Evolutionary conservation across 37 sponge, comb jelly and placozoan species (phyloP).

Genomic region (Eunapius fragilis): DNA sequence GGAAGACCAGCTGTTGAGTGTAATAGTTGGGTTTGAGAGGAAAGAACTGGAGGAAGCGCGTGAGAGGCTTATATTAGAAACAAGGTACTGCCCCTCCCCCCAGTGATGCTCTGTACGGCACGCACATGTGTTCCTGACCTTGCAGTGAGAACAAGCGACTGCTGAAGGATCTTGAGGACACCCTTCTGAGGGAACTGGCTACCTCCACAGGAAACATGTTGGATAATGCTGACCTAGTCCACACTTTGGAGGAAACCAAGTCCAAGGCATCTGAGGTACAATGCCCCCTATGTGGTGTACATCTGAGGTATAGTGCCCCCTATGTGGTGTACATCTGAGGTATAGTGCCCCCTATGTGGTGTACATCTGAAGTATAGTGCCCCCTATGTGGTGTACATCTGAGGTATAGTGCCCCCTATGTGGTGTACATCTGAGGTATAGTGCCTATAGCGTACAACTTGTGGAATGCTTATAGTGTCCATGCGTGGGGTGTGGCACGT

Average conservation of each 20-base stretch:
- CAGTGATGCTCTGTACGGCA: neutral
- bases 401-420: no score
- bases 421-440: neutral
- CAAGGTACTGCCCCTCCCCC: constrained; percentile 44
- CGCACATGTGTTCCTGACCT: neutral
- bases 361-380: neutral
- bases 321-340: neutral
- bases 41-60: constrained; percentile 94
- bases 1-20: constrained; percentile 99
- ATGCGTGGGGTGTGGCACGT: neutral
- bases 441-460: neutral
- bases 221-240: constrained; percentile 96
- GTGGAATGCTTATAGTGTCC: neutral
- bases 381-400: neutral
- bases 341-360: no score
- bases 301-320: neutral
- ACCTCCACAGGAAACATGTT: constrained; percentile 98
- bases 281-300: no score
- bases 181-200: constrained; percentile 95
- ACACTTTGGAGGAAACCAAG: constrained; percentile 98
- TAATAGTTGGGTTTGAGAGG: constrained; percentile 95
- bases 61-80: constrained; percentile 94
- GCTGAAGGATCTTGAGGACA: constrained; percentile 98
- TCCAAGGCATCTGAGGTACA: constrained; percentile 97
- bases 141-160: constrained; percentile 92